These are phyloP conservation scores for Penaeus japonicus DNA, from an alignment of 1,140 invertebrate species.

Conservation along the genomic window DNA sequence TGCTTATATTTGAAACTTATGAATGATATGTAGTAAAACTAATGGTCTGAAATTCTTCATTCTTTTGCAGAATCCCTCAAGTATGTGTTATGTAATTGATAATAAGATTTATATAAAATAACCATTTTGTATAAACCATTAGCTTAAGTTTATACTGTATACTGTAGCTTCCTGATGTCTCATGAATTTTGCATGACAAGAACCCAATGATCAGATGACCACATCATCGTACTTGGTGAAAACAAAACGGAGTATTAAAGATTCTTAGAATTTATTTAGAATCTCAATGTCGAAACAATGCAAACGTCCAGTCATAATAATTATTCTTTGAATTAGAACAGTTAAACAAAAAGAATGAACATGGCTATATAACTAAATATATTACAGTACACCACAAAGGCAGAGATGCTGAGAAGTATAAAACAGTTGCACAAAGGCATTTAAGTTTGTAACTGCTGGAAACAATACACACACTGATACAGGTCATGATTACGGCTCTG, in stretches of 20 bases:
- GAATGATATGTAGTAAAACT: no score
- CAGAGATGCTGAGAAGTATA: conserved; percentile 57
- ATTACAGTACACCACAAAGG: conserved; percentile 55
- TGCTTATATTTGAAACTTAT: no score
- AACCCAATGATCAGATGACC: background rate
- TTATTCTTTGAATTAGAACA: conserved; percentile 56
- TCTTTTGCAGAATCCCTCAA: no score
- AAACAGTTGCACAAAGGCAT: conserved; percentile 52
- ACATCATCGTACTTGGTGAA: background rate
- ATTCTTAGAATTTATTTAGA: conserved; percentile 60
- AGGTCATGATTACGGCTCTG: conserved; percentile 53
- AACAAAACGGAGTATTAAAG: conserved; percentile 43
- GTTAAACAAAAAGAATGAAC: conserved; percentile 57
- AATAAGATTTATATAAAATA: no score
- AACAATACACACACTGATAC: conserved; percentile 42
- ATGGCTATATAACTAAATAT: conserved; percentile 55
- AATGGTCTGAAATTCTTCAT: no score
- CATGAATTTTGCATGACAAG: background rate
- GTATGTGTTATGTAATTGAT: no score
- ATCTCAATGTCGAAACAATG: conserved; percentile 60
- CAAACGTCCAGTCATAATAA: conserved; percentile 58
- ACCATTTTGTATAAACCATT: no score
- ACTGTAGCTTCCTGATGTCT: background rate
- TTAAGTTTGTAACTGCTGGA: conserved; percentile 47
- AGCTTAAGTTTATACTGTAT: no score